Percentiles rank a stretch among this genome's conserved stretches.
Evolutionary conservation across 2,888 invertebrate genomes (phyloP).

Genomic region (Metellina segmentata): DNA sequence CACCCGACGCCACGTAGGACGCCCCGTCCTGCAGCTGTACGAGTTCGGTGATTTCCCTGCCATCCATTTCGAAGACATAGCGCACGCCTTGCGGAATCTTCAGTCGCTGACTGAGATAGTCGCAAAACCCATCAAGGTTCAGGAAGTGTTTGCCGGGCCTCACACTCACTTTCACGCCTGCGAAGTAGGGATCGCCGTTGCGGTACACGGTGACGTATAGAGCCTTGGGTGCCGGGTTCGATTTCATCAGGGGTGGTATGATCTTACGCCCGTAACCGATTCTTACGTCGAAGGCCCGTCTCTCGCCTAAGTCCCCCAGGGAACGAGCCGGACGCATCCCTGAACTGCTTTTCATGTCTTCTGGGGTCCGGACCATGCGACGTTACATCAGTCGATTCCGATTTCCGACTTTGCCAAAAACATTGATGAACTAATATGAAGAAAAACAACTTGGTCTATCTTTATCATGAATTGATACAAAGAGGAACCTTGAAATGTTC

Average conservation of each 20-base stretch:
- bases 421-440: no score
- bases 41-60: slow-evolving; percentile 90
- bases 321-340: slow-evolving; percentile 34
- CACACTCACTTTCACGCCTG: slow-evolving; percentile 92
- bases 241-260: slow-evolving; percentile 52
- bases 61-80: slow-evolving; percentile 95
- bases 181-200: slow-evolving; percentile 96
- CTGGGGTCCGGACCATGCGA: no score
- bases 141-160: slow-evolving; percentile 93
- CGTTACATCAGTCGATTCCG: no score
- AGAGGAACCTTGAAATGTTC: no score
- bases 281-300: slow-evolving; percentile 58
- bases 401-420: no score
- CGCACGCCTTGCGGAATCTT: slow-evolving; percentile 93
- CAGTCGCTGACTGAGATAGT: slow-evolving; percentile 92
- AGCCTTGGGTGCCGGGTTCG: slow-evolving; percentile 76
- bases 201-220: slow-evolving; percentile 93
- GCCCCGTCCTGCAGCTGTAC: slow-evolving; percentile 95
- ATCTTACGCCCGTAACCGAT: slow-evolving; percentile 45
- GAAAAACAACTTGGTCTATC: no score
- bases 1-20: slow-evolving; percentile 95
- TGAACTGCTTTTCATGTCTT: slow-evolving; percentile 19
- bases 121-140: slow-evolving; percentile 91
- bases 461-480: no score
- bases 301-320: slow-evolving; percentile 42